A percentile compares a stretch with the other conserved stretches of the same genome.
Evolutionary conservation across 1,140 invertebrate species (phyloP).

Genomic region (Camponotus vicinus): DNA sequence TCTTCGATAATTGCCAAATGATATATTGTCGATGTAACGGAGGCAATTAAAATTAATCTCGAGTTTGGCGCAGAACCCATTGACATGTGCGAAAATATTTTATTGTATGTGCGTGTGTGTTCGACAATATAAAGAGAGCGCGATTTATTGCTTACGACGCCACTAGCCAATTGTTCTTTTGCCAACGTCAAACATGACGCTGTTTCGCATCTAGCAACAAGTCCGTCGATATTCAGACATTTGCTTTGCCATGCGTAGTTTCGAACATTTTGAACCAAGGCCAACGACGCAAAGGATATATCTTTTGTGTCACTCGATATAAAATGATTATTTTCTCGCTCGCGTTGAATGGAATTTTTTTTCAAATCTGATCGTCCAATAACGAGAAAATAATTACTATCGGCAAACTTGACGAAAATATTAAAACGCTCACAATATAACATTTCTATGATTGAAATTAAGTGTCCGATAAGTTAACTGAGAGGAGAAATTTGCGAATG

Average conservation of each 20-base stretch:
- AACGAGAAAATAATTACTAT: conserved; percentile 29
- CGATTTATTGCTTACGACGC: conserved; percentile 3
- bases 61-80: neutral
- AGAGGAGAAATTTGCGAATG: neutral
- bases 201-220: conserved; percentile 73
- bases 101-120: neutral
- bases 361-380: conserved; percentile 17
- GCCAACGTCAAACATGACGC: conserved; percentile 73
- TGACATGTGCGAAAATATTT: neutral
- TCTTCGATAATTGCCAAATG: neutral
- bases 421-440: neutral
- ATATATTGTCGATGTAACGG: neutral
- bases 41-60: neutral
- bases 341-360: conserved; percentile 6
- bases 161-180: conserved; percentile 76
- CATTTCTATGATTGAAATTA: neutral
- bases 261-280: conserved; percentile 42
- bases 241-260: conserved; percentile 15
- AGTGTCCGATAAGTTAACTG: neutral
- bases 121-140: neutral
- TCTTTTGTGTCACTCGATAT: conserved; percentile 3
- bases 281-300: conserved; percentile 48
- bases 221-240: conserved; percentile 48
- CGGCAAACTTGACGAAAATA: neutral
- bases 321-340: conserved; percentile 1